These are phyloP conservation scores for Megalonaias nervosa DNA, from an alignment of 1,140 invertebrate species.

Conservation along the genomic window DNA sequence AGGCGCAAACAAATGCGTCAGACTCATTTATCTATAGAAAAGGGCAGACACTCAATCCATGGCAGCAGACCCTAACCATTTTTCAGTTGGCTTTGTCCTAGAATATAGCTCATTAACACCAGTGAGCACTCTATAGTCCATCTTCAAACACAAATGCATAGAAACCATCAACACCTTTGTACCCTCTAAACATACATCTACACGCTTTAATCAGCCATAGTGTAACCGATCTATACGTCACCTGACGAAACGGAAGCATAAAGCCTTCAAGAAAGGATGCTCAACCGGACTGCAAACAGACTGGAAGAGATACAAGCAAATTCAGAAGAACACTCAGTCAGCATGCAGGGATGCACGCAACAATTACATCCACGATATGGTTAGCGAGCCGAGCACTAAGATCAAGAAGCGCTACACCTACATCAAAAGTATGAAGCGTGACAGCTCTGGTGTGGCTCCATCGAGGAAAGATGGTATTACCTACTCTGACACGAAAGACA, in stretches of 20 bases:
- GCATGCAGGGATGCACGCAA: background rate
- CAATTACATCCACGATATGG: conserved; percentile 6
- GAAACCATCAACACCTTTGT: background rate
- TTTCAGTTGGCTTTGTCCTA: background rate
- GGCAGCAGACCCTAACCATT: background rate
- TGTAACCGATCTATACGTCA: background rate
- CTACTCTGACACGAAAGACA: background rate
- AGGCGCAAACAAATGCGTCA: background rate
- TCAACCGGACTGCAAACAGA: background rate
- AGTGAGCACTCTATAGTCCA: conserved; percentile 1
- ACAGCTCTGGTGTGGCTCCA: conserved; percentile 9
- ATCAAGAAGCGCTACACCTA: background rate
- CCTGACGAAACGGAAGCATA: conserved; percentile 3
- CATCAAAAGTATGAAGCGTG: conserved; percentile 4
- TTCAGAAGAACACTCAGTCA: conserved; percentile 2
- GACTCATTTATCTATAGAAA: conserved; percentile 11
- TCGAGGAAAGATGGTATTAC: conserved; percentile 3
- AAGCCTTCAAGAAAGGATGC: background rate
- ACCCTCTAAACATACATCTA: conserved; percentile 1
- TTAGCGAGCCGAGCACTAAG: conserved; percentile 1
- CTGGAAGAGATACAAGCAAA: conserved; percentile 1
- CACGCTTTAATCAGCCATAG: conserved; percentile 1
- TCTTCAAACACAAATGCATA: conserved; percentile 1
- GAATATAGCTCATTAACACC: background rate
- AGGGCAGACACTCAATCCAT: background rate